Evolutionary conservation across 2,797 vertebrate genomes (phyloP).

Genomic region (Valencia hispanica): DNA sequence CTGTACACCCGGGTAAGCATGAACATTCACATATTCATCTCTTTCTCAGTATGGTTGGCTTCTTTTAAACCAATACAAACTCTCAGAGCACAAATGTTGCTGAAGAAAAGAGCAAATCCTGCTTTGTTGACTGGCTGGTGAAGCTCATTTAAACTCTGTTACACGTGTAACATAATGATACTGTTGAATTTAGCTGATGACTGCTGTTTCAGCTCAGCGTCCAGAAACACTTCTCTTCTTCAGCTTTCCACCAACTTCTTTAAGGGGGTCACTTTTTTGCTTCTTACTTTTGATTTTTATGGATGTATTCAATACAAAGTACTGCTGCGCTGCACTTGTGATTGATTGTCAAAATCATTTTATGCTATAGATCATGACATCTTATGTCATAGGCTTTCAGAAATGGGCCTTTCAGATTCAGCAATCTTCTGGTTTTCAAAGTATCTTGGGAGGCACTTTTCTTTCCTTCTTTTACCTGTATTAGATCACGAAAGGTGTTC

Average conservation of each 20-base stretch:
- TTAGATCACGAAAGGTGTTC: not conserved
- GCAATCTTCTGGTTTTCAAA: not conserved
- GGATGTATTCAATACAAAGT: not conserved
- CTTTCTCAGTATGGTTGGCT: constrained; percentile 34
- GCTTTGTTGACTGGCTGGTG: constrained; percentile 31
- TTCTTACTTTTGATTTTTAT: not conserved
- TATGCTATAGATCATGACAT: not conserved
- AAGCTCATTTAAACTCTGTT: constrained; percentile 59
- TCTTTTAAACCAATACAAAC: constrained; percentile 26
- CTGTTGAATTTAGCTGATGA: constrained; percentile 36
- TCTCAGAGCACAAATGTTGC: constrained; percentile 27
- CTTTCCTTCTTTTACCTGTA: not conserved
- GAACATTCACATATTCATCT: constrained; percentile 46
- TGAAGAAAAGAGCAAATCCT: constrained; percentile 18
- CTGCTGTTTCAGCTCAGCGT: constrained; percentile 18
- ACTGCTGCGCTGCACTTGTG: constrained; percentile 4
- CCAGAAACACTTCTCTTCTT: constrained; percentile 1
- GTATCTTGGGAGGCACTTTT: not conserved
- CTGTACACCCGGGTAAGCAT: constrained; percentile 35
- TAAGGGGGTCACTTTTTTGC: constrained; percentile 48
- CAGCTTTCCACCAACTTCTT: constrained; percentile 36
- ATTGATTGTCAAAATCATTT: not conserved
- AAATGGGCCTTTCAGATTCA: not conserved
- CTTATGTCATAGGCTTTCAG: not conserved
- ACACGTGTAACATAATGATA: constrained; percentile 49